phyloP scores from a whole-genome alignment of 2,113 vertebrate species.

The Octodon degus region DNA sequence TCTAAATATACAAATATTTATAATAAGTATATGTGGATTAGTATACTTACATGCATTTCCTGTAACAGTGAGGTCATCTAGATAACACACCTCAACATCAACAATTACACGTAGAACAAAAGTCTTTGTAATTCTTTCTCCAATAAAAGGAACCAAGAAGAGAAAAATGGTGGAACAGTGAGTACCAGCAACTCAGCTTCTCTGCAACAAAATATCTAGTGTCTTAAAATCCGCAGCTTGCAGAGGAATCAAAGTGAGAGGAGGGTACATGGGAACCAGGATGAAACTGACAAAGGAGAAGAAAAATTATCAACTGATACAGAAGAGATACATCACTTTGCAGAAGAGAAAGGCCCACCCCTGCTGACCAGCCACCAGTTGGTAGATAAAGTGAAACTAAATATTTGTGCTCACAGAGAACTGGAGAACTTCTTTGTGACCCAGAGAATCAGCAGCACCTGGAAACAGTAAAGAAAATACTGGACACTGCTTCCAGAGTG shows the following conservation, averaged over 20 bases:
- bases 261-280: neutral
- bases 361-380: neutral
- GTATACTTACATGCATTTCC: neutral
- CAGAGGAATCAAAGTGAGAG: neutral
- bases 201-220: neutral
- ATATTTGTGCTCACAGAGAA: neutral
- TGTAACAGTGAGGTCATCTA: neutral
- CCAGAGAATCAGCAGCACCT: neutral
- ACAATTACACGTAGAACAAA: neutral
- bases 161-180: neutral
- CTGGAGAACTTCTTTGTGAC: neutral
- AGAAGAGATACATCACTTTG: neutral
- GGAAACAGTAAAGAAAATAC: neutral
- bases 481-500: neutral
- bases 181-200: neutral
- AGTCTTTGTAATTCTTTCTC: neutral
- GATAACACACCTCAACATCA: neutral
- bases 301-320: neutral
- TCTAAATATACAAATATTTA: neutral
- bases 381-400: neutral
- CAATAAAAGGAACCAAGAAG: neutral
- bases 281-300: neutral
- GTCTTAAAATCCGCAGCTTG: neutral
- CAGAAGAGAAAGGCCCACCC: neutral
- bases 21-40: neutral